Evolutionary conservation across 2,113 vertebrate species (phyloP), one percentile per base, ranked within the genome.

Genomic region (Helogale parvula): DNA sequence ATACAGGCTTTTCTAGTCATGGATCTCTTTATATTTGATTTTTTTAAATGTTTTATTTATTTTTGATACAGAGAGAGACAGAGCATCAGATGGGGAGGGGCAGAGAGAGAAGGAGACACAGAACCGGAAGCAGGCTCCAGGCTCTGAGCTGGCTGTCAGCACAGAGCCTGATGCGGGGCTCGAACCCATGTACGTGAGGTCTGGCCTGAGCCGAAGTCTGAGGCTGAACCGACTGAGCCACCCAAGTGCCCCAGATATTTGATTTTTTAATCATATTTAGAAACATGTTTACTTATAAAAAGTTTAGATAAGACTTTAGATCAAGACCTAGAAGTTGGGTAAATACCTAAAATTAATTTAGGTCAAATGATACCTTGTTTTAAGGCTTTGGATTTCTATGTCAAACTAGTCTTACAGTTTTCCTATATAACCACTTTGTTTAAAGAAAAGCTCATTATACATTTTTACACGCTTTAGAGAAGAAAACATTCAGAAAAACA

Each of bases 281-380:
- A 66, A 88, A 66, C 25, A 27, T 16, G 38, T 57, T 94, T 92
- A 63, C 17, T 71, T 77, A 41, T n/a, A 41, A 93, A 89, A 93
- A 66, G 10, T 71, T 94, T 35, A 38, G 7, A 38, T 84, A 82
- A 60, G 33, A 11, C 27, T 66, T 68, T 41, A 77, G 35, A 35
- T 86, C 88, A 92, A 95, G 79, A 47, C 47, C 21, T 35, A 85
- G 2, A 76, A 47, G 35, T 85, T 72, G 54, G 19, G 38, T 86
- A 91, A 96, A 80, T 84, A 50, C 11, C 27, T 85, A 54, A 45
- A 90, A 69, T 93, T 86, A 89, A 52, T 91, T 89, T 19, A 72
- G 7, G 3, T 85, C 29, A 35, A 17, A 25, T 84, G 21, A 85
- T 69, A 90, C 2, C 3, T 7, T 35, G 54, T 90, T 96, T 93